Conservation (phyloP, 2,113 vertebrate species). For the Oncorhynchus clarkii region DNA sequence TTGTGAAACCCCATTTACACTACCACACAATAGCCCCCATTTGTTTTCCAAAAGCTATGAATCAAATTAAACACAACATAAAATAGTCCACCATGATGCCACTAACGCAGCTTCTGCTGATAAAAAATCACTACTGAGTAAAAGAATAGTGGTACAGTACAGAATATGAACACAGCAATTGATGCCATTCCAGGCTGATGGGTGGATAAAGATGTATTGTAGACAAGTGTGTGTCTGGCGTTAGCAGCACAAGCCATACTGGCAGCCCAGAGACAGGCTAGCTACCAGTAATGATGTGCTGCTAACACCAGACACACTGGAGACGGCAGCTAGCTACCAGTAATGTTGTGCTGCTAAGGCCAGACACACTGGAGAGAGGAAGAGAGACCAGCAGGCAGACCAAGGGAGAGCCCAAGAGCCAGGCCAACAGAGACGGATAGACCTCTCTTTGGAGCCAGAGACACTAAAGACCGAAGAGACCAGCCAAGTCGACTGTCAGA, state of each 20-base stretch:
- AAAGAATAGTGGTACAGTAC: too few relatives aligned
- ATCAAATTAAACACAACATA: too few relatives aligned
- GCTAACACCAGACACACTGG: constrained; percentile 74
- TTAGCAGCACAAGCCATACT: constrained; percentile 83
- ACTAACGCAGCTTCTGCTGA: too few relatives aligned
- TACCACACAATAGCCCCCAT: background rate
- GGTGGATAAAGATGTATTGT: background rate
- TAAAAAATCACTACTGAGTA: too few relatives aligned
- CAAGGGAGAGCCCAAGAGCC: background rate
- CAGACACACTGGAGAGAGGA: background rate
- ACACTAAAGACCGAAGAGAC: background rate
- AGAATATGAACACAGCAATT: too few relatives aligned
- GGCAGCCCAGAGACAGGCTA: constrained; percentile 63
- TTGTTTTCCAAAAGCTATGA: too few relatives aligned
- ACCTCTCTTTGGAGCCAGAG: too few relatives aligned
- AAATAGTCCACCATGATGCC: too few relatives aligned
- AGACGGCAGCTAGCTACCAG: too few relatives aligned
- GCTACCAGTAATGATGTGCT: constrained; percentile 90
- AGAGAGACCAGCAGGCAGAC: background rate
- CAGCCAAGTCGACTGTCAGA: background rate
- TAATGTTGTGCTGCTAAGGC: too few relatives aligned
- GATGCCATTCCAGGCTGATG: background rate
- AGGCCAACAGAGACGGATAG: too few relatives aligned
- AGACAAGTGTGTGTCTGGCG: constrained; percentile 60
- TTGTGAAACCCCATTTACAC: background rate